Evolutionary conservation across 2,888 invertebrate genomes (phyloP), one percentile per base, ranked within the genome.

Genomic region (Gymnosoma rotundatum): DNA sequence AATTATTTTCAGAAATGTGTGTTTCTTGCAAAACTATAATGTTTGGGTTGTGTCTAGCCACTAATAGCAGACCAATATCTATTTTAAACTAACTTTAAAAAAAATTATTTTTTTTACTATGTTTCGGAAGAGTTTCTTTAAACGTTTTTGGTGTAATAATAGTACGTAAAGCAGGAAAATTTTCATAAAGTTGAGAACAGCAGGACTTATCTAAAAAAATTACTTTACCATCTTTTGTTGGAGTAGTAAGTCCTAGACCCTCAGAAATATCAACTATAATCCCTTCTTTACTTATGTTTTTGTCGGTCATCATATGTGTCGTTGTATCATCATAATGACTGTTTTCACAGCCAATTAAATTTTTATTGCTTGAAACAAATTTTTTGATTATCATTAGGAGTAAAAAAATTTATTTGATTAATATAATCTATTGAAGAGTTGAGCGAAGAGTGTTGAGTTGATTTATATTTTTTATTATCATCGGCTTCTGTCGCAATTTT

Each of bases 81-180:
- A 45, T 45, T 45, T 9, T 9, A 36, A 6, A 36, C 36, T n/a
- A 32, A 4, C 5, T 14, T 16, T 14, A 45, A 8, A 45, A 2
- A 3, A 3, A 14, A 14, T 14, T 45, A 14, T 36, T 67, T 32
- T 32, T 32, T 32, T 52, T 20, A 16, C 12, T n/a, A 2, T 52
- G 52, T 18, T 67, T 67, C 18, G 50, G 50, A 12, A 52, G 21
- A 16, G n/a, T n/a, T n/a, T n/a, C n/a, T n/a, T n/a, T n/a, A n/a
- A n/a, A n/a, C n/a, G n/a, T n/a, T n/a, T n/a, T n/a, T n/a, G n/a
- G n/a, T n/a, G n/a, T n/a, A n/a, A n/a, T n/a, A n/a, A n/a, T n/a
- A n/a, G n/a, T n/a, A n/a, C n/a, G n/a, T n/a, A n/a, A n/a, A n/a
- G n/a, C n/a, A n/a, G n/a, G n/a, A n/a, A n/a, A n/a, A n/a, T 67